phyloP scores from a whole-genome alignment of 2,888 invertebrate species.

The Chrysotoxum bicinctum region DNA sequence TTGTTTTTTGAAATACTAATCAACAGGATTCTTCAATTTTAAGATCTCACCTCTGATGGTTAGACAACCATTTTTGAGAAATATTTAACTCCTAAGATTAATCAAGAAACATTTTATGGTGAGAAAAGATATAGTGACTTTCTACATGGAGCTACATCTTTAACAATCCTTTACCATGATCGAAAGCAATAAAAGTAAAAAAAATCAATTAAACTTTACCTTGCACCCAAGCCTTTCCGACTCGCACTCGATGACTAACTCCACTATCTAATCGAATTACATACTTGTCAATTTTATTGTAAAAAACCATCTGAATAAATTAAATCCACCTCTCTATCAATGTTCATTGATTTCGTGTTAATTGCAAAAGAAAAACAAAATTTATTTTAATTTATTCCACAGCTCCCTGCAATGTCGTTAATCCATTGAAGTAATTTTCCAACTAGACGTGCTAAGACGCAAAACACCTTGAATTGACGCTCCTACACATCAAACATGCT shows the following conservation, averaged over 20 bases:
- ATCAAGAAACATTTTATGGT: too few relatives aligned
- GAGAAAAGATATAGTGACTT: too few relatives aligned
- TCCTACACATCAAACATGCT: background rate
- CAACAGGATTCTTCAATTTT: too few relatives aligned
- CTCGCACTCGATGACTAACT: background rate
- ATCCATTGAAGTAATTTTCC: conserved; percentile 13
- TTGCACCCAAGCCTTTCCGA: background rate
- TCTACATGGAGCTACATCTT: too few relatives aligned
- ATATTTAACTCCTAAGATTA: too few relatives aligned
- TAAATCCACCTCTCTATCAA: background rate
- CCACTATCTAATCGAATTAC: conserved; percentile 1
- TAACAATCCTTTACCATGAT: too few relatives aligned
- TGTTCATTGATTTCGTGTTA: conserved; percentile 10
- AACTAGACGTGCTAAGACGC: background rate
- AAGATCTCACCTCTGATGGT: too few relatives aligned
- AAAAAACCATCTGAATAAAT: conserved; percentile 18
- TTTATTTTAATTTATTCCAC: conserved; percentile 7
- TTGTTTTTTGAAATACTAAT: too few relatives aligned
- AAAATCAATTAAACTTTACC: too few relatives aligned
- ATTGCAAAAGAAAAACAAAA: conserved; percentile 10
- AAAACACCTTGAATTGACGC: conserved; percentile 33
- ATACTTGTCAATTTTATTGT: conserved; percentile 1
- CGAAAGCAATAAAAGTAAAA: too few relatives aligned
- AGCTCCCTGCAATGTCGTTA: conserved; percentile 3
- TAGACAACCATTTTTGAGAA: too few relatives aligned